These are phyloP conservation scores for Axea sp. DNA, from an alignment of 2,888 invertebrate species.

Conservation along the genomic window DNA sequence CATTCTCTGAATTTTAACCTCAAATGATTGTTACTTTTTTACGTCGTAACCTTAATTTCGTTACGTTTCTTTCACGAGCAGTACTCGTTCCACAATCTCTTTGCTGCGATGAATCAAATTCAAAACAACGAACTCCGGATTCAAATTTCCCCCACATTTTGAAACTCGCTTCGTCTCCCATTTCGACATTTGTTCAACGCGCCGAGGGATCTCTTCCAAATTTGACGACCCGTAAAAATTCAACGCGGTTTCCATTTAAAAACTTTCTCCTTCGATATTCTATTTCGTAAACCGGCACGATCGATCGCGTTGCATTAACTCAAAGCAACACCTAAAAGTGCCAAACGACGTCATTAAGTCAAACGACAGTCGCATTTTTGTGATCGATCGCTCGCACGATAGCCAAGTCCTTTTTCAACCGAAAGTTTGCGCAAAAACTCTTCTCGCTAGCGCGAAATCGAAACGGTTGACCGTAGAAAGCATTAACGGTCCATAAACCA, in stretches of 20 bases:
- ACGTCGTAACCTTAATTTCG: too few relatives aligned
- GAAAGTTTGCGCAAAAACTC: slow-evolving; percentile 35
- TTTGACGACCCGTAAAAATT: background rate
- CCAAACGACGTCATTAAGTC: slow-evolving; percentile 15
- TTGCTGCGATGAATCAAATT: too few relatives aligned
- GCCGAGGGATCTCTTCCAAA: background rate
- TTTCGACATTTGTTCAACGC: too few relatives aligned
- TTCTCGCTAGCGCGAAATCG: slow-evolving; percentile 29
- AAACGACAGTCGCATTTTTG: slow-evolving; percentile 21
- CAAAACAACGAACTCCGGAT: too few relatives aligned
- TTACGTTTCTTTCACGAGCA: too few relatives aligned
- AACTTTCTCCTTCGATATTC: slow-evolving; percentile 17
- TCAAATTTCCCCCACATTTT: too few relatives aligned
- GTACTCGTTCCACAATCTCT: too few relatives aligned
- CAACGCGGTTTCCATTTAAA: slow-evolving; percentile 2
- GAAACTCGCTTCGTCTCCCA: too few relatives aligned
- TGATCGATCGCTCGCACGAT: background rate
- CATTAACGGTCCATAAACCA: slow-evolving; percentile 46
- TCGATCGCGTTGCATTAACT: slow-evolving; percentile 2
- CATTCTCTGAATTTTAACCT: background rate
- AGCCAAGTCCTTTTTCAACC: slow-evolving; percentile 22
- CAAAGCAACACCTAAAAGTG: slow-evolving; percentile 26
- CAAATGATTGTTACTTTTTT: background rate
- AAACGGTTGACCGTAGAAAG: slow-evolving; percentile 46
- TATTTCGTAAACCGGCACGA: slow-evolving; percentile 8